Conservation (phyloP, 2,888 invertebrate species). For the Morinoia aosen region DNA sequence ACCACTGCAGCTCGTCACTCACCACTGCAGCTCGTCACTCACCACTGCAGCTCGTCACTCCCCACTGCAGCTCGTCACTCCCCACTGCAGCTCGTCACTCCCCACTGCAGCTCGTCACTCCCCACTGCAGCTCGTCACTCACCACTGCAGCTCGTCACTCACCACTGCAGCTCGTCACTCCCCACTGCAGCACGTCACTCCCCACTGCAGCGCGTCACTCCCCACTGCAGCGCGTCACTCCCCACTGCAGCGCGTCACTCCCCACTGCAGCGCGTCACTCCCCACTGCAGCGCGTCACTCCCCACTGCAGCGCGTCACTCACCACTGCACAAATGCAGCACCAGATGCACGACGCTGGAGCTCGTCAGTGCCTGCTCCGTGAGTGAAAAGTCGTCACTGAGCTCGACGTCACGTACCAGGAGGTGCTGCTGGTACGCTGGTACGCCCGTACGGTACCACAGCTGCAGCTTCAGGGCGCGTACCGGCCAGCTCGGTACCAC, state of each 20-base stretch:
- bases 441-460: conserved; percentile 21
- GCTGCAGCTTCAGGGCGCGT: conserved; percentile 39
- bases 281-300: background rate
- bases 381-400: background rate
- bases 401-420: conserved; percentile 5
- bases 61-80: background rate
- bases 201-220: background rate
- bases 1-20: background rate
- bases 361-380: background rate
- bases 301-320: conserved; percentile 10
- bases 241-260: background rate
- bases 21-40: conserved; percentile 5
- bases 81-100: background rate
- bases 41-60: background rate
- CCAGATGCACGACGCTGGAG: background rate
- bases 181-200: no score
- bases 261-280: background rate
- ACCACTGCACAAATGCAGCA: background rate
- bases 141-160: no score
- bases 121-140: no score
- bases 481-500: conserved; percentile 22
- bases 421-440: conserved; percentile 37
- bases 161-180: no score
- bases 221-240: background rate
- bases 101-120: background rate